Base-by-base conservation (phyloP, 2,888 invertebrate genomes). In the Gastracanthus pulcherrimus region DNA sequence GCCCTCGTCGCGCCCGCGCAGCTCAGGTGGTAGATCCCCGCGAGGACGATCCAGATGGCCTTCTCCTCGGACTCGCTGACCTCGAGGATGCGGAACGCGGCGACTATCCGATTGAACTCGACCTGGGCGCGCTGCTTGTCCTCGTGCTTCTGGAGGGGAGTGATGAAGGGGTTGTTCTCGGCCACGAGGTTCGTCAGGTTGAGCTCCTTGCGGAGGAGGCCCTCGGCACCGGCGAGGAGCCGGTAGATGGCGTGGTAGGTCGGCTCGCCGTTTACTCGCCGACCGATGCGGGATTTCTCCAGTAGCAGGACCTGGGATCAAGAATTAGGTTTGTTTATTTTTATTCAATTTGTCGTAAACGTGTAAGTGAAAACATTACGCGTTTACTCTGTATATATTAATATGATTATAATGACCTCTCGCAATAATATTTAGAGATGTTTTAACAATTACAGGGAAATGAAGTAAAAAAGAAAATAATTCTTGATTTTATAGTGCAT, bases 11-110 rank as follows among this genome's bases (percentile, higher is more conserved):
- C 96, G 0, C 97, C 96, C 36, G 97, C 98, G 90, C 96, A 95
- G 16, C 98, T 98, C 84, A 99, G 92, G 92, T 99, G 99, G 89
- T 97, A 97, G 80, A 99, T 96, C n/a, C 98, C 97, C 0, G 98
- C 98, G 86, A 99, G 92, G 58, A 98, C 95, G 87, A 95, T 94
- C 96, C 97, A 98, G 71, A 99, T 94, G 0, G 96, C 95, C 89
- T 96, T 95, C 86, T 96, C 95, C 84, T 98, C 98, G 23, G 94
- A 93, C 60, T 96, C 95, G 0, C 95, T 94, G 34, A 98, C 94
- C 0, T 95, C 95, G 29, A 99, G 92, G 75, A 94, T 92, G 81
- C 95, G 94, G 88, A 99, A 94, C 11, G 98, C 95, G 64, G 95
- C 94, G 84, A 95, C 94, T 60, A 98, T 94, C 77, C 96, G 95